A percentile compares a stretch with the other conserved stretches of the same genome.
Evolutionary conservation across 2,797 vertebrate genomes (phyloP).

Genomic region (Distichodus sexfasciatus): DNA sequence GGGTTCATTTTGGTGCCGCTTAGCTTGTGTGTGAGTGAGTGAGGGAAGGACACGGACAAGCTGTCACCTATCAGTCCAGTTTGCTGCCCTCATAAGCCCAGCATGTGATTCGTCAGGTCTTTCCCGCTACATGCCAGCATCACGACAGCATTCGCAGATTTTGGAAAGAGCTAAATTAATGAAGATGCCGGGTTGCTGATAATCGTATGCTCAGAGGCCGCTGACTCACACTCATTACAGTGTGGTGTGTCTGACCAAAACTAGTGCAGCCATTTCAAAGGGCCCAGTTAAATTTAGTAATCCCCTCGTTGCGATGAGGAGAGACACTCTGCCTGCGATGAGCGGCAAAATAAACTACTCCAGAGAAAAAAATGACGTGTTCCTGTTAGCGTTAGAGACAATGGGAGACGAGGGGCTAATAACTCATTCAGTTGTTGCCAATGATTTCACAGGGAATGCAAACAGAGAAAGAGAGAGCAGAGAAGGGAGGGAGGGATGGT

Average conservation of each 20-base stretch:
- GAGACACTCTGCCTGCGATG: slow-evolving; percentile 7
- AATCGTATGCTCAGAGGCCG: slow-evolving; percentile 29
- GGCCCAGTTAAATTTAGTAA: slow-evolving; percentile 46
- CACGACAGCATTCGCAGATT: not conserved
- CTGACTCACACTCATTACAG: slow-evolving; percentile 40
- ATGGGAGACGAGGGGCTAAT: slow-evolving; percentile 10
- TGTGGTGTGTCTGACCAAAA: slow-evolving; percentile 50
- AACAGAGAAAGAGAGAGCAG: not conserved
- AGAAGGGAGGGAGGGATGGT: too few relatives aligned
- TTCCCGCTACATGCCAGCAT: not conserved
- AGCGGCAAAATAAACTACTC: slow-evolving; percentile 29
- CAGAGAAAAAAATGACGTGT: slow-evolving; percentile 29
- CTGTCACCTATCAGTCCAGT: not conserved
- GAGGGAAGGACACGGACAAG: not conserved
- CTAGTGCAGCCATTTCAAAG: slow-evolving; percentile 48
- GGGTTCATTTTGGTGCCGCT: too few relatives aligned
- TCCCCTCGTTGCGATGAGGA: slow-evolving; percentile 44
- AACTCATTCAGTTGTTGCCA: slow-evolving; percentile 27
- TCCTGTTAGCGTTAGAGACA: slow-evolving; percentile 34
- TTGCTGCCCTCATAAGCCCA: not conserved
- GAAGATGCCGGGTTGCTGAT: slow-evolving; percentile 24
- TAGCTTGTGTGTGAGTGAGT: not conserved
- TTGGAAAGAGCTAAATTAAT: slow-evolving; percentile 34
- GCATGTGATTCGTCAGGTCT: not conserved
- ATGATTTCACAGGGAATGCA: slow-evolving; percentile 16